A percentile compares a stretch with the other conserved stretches of the same genome.
phyloP scores from a whole-genome alignment of 2,797 vertebrate genomes.

The Silurus aristotelis region DNA sequence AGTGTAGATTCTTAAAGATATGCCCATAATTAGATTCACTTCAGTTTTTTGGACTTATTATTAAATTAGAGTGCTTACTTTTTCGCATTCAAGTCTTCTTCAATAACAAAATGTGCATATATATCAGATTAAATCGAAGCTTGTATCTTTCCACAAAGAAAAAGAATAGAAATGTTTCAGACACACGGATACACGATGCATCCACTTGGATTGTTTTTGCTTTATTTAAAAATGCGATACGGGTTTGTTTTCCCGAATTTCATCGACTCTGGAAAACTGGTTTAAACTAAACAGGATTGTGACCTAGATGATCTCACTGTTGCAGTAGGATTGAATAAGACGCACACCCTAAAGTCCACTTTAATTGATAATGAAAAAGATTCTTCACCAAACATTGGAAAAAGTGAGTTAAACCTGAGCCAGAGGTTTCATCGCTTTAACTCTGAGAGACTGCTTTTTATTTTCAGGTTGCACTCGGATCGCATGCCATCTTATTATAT shows the following conservation, averaged over 20 bases:
- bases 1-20: slow-evolving; percentile 82
- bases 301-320: slow-evolving; percentile 31
- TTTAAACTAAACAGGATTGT: neutral
- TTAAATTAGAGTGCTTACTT: slow-evolving; percentile 54
- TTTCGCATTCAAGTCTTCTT: neutral
- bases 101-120: slow-evolving; percentile 7
- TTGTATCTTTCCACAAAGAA: slow-evolving; percentile 1
- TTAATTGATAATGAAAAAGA: slow-evolving; percentile 21
- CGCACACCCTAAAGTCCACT: slow-evolving; percentile 23
- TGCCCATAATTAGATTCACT: slow-evolving; percentile 83
- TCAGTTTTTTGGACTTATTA: slow-evolving; percentile 60
- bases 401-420: neutral
- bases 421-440: neutral
- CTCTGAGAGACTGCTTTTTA: neutral
- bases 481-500: neutral
- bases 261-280: neutral
- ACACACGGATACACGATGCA: neutral
- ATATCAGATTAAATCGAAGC: slow-evolving; percentile 7
- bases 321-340: slow-evolving; percentile 23
- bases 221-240: neutral
- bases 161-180: neutral
- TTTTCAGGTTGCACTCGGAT: neutral
- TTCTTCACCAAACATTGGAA: neutral
- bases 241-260: neutral
- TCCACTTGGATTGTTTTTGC: neutral